A percentile compares a stretch with the other conserved stretches of the same genome.
Conservation (phyloP, 2,113 vertebrate genomes). For the Bubo bubo region DNA sequence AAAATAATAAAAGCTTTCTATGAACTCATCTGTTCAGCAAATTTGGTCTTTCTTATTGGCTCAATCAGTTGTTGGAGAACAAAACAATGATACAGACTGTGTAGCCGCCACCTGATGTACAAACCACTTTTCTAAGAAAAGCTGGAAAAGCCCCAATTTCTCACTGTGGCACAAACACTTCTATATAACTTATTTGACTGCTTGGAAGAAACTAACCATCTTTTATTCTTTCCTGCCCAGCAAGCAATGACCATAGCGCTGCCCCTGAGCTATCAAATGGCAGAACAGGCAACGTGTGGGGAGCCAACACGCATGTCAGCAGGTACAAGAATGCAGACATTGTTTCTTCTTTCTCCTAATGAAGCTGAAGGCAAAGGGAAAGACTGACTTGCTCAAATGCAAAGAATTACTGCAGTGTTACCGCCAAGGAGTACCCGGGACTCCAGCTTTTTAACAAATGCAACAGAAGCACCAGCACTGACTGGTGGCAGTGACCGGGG, state of each 20-base stretch:
- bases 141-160: not conserved
- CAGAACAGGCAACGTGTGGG: not conserved
- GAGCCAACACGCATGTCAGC: not conserved
- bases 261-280: not conserved
- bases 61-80: not conserved
- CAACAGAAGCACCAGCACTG: not conserved
- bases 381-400: not conserved
- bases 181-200: not conserved
- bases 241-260: not conserved
- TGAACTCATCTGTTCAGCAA: not conserved
- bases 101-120: not conserved
- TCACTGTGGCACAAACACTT: not conserved
- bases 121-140: not conserved
- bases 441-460: not conserved
- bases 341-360: not conserved
- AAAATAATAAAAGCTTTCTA: not conserved
- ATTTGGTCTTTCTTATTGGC: not conserved
- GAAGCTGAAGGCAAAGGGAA: not conserved
- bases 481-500: accelerated
- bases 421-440: too few species aligned
- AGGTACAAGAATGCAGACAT: accelerated
- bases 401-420: not conserved
- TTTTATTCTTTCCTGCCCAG: not conserved
- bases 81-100: not conserved
- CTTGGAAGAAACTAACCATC: not conserved